Percentiles rank a stretch among this genome's conserved stretches.
Evolutionary conservation across 2,888 invertebrate species (phyloP).

Genomic region (Cephus pulcher): DNA sequence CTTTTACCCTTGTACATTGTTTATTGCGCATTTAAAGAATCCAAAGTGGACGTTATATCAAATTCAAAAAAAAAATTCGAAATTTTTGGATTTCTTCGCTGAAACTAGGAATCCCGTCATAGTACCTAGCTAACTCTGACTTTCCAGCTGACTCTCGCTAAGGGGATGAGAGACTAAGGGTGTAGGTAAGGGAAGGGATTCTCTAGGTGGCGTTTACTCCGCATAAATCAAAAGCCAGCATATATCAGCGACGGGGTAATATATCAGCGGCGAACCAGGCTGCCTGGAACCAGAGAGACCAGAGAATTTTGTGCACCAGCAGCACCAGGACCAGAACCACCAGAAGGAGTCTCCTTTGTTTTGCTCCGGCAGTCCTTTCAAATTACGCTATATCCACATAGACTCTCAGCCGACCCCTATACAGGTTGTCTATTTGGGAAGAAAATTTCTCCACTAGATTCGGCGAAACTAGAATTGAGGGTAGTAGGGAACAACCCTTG

Average conservation of each 20-base stretch:
- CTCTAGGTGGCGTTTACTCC: slow-evolving; percentile 16
- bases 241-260: slow-evolving; percentile 21
- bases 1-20: not conserved
- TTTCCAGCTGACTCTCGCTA: not conserved
- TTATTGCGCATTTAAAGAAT: not conserved
- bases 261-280: slow-evolving; percentile 21
- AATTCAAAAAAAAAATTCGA: not conserved
- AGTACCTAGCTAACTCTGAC: slow-evolving; percentile 19
- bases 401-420: not conserved
- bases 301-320: not conserved
- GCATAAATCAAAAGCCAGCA: slow-evolving; percentile 23
- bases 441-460: not conserved
- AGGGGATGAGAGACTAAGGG: not conserved
- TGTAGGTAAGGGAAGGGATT: slow-evolving; percentile 5
- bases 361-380: not conserved
- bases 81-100: not conserved
- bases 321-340: not conserved
- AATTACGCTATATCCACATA: not conserved
- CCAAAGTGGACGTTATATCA: not conserved
- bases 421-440: not conserved
- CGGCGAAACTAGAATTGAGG: not conserved
- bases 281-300: not conserved
- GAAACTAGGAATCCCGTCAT: not conserved
- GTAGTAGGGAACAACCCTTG: not conserved
- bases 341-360: not conserved